Evolutionary conservation across 2,113 vertebrate species (phyloP), one percentile per base, ranked within the genome.

Genomic region (Uropsilus gracilis): DNA sequence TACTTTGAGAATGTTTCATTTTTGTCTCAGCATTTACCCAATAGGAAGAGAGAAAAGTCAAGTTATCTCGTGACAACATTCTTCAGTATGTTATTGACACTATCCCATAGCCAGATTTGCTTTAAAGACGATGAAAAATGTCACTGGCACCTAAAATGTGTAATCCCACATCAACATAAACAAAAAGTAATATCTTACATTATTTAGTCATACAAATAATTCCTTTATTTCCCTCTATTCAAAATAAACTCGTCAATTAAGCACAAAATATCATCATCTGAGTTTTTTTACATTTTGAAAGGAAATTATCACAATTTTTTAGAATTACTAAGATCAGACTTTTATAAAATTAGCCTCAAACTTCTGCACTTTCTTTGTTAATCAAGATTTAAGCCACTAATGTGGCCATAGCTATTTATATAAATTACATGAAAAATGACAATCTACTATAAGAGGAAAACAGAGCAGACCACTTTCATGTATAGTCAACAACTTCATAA

Each of bases 31-130:
- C 13, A 66, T 83, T 90, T 83, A 80, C 73, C 28, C 32, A 94
- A 44, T 44, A 94, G n/a, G 30, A 73, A 50, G 71, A 94, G 50
- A 95, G n/a, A 90, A 78, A n/a, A n/a, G n/a, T n/a, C n/a, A n/a
- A 44, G 44, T 92, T 68, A 61, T 37, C 63, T 71, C 37, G 17
- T 57, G 22, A 86, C 18, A 84, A 83, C 18, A 34, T 61, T 69
- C 55, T 72, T n/a, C 39, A 84, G 76, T 83, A 66, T 75, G n/a
- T 90, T 89, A 72, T 8, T n/a, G 48, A 84, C 42, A 92, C 77
- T 87, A 83, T 73, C 48, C 28, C 44, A 28, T n/a, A 90, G 94
- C 80, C 63, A 90, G 5, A 71, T 32, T 63, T 59, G 12, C n/a
- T 78, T 53, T 90, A 90, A 72, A 90, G 14, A 78, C 50, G 50